Conservation (phyloP, 2,797 vertebrate genomes). For the Aphelocoma californica region DNA sequence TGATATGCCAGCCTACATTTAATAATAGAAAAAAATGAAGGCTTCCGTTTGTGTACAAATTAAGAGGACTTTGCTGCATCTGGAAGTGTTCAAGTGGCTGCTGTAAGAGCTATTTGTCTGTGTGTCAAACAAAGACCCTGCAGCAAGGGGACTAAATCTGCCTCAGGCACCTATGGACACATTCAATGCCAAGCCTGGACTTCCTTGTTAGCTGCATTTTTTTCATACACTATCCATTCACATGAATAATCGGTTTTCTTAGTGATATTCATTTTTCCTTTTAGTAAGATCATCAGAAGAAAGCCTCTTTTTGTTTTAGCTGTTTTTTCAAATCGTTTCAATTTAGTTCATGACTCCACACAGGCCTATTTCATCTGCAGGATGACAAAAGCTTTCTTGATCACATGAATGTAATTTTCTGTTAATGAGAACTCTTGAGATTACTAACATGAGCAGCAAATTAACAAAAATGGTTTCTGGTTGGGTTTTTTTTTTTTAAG, state of each 20-base stretch:
- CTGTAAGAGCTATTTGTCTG: not conserved
- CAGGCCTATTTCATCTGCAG: slow-evolving; percentile 39
- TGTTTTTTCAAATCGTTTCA: slow-evolving; percentile 31
- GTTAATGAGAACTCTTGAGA: slow-evolving; percentile 60
- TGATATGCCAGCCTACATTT: not conserved
- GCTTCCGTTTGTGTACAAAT: slow-evolving; percentile 2
- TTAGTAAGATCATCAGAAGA: not conserved
- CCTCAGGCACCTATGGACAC: not conserved
- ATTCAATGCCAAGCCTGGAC: not conserved
- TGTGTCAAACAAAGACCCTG: not conserved
- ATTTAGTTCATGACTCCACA: slow-evolving; percentile 15
- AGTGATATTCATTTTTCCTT: not conserved
- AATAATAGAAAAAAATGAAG: slow-evolving; percentile 11
- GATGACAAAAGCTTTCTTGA: slow-evolving; percentile 53
- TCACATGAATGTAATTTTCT: slow-evolving; percentile 49
- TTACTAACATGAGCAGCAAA: slow-evolving; percentile 26
- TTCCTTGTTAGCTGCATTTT: not conserved
- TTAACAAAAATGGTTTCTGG: slow-evolving; percentile 29
- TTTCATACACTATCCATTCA: not conserved
- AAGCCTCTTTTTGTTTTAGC: not conserved
- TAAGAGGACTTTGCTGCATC: not conserved
- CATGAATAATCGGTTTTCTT: not conserved
- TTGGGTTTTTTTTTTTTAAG: slow-evolving; percentile 18
- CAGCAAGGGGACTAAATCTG: not conserved
- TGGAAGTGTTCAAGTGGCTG: not conserved